These are phyloP conservation scores for Miltochrista miniata DNA, from an alignment of 2,888 invertebrate genomes.

Conservation along the genomic window DNA sequence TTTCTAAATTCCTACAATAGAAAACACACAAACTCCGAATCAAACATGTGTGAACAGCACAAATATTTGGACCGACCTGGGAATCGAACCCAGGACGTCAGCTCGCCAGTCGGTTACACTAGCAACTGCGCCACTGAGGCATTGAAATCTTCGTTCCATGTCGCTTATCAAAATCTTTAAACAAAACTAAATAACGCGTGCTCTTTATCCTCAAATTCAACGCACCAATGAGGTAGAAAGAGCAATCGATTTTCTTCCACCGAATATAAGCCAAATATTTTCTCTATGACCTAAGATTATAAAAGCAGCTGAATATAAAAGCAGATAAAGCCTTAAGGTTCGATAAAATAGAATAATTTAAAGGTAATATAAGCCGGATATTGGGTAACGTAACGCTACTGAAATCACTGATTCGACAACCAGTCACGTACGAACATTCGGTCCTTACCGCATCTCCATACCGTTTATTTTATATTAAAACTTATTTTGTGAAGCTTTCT, in stretches of 20 bases:
- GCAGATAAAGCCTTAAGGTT: slow-evolving; percentile 29
- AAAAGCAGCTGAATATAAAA: slow-evolving; percentile 28
- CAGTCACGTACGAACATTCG: slow-evolving; percentile 26
- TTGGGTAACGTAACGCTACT: slow-evolving; percentile 26
- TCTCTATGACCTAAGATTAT: slow-evolving; percentile 18
- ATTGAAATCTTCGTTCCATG: no score
- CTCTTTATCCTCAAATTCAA: no score
- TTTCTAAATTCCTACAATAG: no score
- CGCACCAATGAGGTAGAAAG: no score
- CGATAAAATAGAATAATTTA: slow-evolving; percentile 39
- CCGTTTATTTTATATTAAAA: slow-evolving; percentile 40
- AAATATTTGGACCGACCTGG: no score
- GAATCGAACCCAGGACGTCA: no score
- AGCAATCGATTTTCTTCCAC: neutral
- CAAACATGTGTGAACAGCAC: no score
- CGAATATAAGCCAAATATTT: slow-evolving; percentile 7
- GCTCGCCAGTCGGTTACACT: no score
- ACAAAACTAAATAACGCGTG: no score
- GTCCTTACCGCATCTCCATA: slow-evolving; percentile 34
- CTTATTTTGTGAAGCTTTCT: slow-evolving; percentile 38
- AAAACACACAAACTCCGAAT: no score
- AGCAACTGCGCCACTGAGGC: no score
- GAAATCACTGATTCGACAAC: slow-evolving; percentile 30
- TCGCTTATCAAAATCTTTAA: neutral
- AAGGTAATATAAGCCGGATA: slow-evolving; percentile 38